These are phyloP conservation scores for Antheraea assamensis DNA, from an alignment of 2,888 invertebrate species.

Conservation along the genomic window DNA sequence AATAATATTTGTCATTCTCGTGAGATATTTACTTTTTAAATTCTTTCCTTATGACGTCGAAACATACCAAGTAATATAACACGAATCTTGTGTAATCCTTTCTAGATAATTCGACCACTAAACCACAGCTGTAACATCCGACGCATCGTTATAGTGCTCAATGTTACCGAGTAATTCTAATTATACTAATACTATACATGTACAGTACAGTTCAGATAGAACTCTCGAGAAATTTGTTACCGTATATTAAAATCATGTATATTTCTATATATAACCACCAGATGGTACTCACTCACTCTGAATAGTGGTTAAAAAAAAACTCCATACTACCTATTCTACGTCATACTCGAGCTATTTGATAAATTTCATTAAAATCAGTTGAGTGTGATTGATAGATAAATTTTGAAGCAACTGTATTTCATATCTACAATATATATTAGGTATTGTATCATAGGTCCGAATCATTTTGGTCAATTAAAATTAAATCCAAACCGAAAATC, in stretches of 20 bases:
- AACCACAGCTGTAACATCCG: constrained; percentile 1
- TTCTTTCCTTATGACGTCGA: neutral
- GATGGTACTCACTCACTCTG: too few relatives aligned
- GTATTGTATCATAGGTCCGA: too few relatives aligned
- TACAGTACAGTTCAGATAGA: too few relatives aligned
- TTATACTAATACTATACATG: neutral
- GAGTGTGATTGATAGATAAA: too few relatives aligned
- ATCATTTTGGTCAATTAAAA: too few relatives aligned
- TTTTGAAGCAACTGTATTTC: too few relatives aligned
- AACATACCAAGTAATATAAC: neutral
- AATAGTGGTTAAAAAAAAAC: too few relatives aligned
- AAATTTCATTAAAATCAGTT: too few relatives aligned
- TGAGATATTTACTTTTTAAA: neutral
- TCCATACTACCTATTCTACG: too few relatives aligned
- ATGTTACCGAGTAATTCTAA: neutral
- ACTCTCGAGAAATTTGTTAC: neutral
- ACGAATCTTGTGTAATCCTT: constrained; percentile 1
- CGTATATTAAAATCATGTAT: neutral
- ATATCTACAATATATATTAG: too few relatives aligned
- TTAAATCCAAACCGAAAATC: neutral
- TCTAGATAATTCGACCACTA: constrained; percentile 2
- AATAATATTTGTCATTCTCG: constrained; percentile 6
- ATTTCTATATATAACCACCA: neutral
- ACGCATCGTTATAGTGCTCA: neutral
- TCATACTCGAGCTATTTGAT: too few relatives aligned